Percentiles rank a stretch among this genome's conserved stretches.
phyloP scores from a whole-genome alignment of 1,140 invertebrate species.

The Dolichoris vasculosae region DNA sequence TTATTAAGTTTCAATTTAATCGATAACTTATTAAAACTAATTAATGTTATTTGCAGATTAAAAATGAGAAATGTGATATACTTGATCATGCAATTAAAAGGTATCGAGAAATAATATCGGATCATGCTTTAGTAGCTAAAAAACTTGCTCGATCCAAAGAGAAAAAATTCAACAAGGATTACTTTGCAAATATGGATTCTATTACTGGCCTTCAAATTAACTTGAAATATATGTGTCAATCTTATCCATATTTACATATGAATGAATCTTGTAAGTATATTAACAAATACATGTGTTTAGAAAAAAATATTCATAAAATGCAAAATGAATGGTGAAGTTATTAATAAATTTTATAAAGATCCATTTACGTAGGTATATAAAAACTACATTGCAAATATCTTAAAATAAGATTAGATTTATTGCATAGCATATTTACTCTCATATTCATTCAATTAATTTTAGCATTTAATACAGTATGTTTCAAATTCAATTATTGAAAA shows the following conservation, averaged over 20 bases:
- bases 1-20: not conserved
- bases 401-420: too few relatives aligned
- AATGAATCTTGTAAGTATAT: constrained; percentile 81
- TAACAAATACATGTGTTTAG: too few relatives aligned
- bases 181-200: constrained; percentile 75
- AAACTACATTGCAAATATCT: too few relatives aligned
- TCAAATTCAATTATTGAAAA: too few relatives aligned
- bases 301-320: too few relatives aligned
- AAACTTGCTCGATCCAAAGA: constrained; percentile 52
- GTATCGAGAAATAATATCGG: constrained; percentile 73
- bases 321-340: too few relatives aligned
- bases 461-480: too few relatives aligned
- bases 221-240: constrained; percentile 71
- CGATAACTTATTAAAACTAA: not conserved
- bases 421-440: too few relatives aligned
- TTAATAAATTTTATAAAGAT: too few relatives aligned
- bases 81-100: constrained; percentile 76
- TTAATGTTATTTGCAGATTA: constrained; percentile 58
- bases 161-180: constrained; percentile 60
- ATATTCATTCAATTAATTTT: too few relatives aligned
- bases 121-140: constrained; percentile 63
- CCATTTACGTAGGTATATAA: too few relatives aligned
- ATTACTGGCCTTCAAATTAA: constrained; percentile 36
- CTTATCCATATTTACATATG: constrained; percentile 79
- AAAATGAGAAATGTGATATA: constrained; percentile 74